Evolutionary conservation across 2,888 invertebrate genomes (phyloP), one percentile per base, ranked within the genome.

Genomic region (Papilio protenor): DNA sequence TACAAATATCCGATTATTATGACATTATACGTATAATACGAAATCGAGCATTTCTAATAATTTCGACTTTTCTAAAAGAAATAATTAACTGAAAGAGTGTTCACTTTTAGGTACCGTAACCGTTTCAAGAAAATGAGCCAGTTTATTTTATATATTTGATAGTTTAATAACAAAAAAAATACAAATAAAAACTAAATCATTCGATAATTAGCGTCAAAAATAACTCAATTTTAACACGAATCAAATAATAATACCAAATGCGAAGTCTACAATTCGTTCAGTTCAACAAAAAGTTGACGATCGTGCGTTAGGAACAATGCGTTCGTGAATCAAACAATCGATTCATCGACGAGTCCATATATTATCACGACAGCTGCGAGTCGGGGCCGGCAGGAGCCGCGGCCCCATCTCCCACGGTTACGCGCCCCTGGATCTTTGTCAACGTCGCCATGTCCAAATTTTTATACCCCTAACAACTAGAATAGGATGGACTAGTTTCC

Each of bases 261-360:
- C 81, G 80, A 82, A 55, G 66, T 52, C 40, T 18, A 55, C 59
- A 16, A 33, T 59, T 64, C 76, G 33, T 40, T 49, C 49, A 14
- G 5, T 79, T 80, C 83, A 82, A 86, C 87, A 85, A 86, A 83
- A 88, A 86, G 80, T 80, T 81, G 82, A 82, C 83, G 83, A 84
- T 81, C 79, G 78, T 87, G 91, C 89, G 89, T 88, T 91, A 85
- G 86, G 92, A 91, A 93, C 93, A 93, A 93, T 89, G 82, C 83
- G 84, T 84, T 87, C 89, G 87, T 83, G 90, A 87, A 90, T 92
- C 91, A 90, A 93, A 93, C 93, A 94, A 93, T 92, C 91, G 91
- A 91, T 92, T 85, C 84, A 84, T 86, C 88, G 87, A 88, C 89
- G 88, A 87, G 87, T 87, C 87, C 84, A 84, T 86, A 87, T 87